These are phyloP conservation scores for Dasysyrphus albostriatus DNA, from an alignment of 2,888 invertebrate genomes.

Conservation along the genomic window DNA sequence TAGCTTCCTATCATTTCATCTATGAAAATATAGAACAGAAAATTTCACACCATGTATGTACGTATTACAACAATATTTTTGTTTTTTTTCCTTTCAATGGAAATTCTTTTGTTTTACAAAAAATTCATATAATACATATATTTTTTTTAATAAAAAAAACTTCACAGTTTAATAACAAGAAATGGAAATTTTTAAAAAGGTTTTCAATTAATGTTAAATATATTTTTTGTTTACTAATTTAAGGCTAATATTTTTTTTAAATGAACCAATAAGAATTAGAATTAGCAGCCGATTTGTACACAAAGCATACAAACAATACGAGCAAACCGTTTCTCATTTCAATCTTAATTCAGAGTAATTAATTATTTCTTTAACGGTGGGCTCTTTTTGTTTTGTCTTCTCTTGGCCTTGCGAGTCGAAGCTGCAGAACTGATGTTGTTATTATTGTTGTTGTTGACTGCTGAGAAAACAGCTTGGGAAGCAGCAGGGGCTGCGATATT, in stretches of 20 bases:
- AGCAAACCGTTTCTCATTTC: conserved; percentile 52
- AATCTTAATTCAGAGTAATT: conserved; percentile 13
- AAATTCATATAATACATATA: conserved; percentile 74
- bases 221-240: conserved; percentile 66
- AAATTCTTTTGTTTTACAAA: conserved; percentile 72
- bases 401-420: conserved; percentile 69
- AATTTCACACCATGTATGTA: conserved; percentile 63
- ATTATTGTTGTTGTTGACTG: conserved; percentile 23
- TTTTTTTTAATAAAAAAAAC: conserved; percentile 68
- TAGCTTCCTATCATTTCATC: conserved; percentile 54
- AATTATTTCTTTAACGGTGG: conserved; percentile 68
- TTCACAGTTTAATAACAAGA: conserved; percentile 74
- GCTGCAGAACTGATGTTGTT: conserved; percentile 48
- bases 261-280: conserved; percentile 72
- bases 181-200: conserved; percentile 67
- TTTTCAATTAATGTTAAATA: conserved; percentile 66
- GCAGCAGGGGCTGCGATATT: conserved; percentile 32
- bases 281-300: conserved; percentile 67
- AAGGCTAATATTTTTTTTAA: conserved; percentile 70
- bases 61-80: conserved; percentile 62
- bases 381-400: conserved; percentile 72
- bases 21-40: conserved; percentile 72
- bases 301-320: conserved; percentile 50
- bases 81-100: conserved; percentile 44
- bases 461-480: background rate